Percentiles rank a stretch among this genome's conserved stretches.
Conservation (phyloP, 2,113 vertebrate species). For the Lepisosteus oculatus region DNA sequence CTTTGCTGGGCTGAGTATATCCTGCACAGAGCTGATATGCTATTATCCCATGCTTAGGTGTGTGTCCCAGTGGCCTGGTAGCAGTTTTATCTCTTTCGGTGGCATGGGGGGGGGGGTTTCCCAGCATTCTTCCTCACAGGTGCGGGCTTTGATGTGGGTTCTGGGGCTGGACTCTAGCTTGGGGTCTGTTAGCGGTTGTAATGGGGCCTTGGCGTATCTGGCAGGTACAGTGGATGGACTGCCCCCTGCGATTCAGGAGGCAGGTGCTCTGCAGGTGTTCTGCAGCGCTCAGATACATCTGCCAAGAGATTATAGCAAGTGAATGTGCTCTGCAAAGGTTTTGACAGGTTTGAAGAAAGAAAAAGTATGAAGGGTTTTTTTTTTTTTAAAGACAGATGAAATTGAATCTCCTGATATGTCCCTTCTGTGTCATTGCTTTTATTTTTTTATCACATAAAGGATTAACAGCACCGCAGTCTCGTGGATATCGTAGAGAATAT, state of each 20-base stretch:
- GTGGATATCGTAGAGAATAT: too few relatives aligned
- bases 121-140: neutral
- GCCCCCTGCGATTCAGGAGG: neutral
- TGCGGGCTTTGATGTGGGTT: neutral
- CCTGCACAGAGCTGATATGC: too few relatives aligned
- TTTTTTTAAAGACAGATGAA: constrained; percentile 6
- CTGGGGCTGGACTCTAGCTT: neutral
- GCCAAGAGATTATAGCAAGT: neutral
- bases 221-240: neutral
- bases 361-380: neutral
- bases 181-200: neutral
- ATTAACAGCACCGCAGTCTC: neutral
- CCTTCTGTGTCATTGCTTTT: neutral
- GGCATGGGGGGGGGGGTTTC: too few relatives aligned
- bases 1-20: too few relatives aligned
- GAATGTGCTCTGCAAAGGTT: neutral
- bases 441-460: constrained; percentile 13
- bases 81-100: too few relatives aligned
- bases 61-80: too few relatives aligned
- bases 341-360: neutral
- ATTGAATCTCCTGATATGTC: neutral
- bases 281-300: neutral
- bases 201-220: neutral
- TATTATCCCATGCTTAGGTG: too few relatives aligned
- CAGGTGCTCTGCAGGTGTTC: neutral